Base-by-base conservation (phyloP, 23 tunicate species). In the Diplosoma virens region DNA sequence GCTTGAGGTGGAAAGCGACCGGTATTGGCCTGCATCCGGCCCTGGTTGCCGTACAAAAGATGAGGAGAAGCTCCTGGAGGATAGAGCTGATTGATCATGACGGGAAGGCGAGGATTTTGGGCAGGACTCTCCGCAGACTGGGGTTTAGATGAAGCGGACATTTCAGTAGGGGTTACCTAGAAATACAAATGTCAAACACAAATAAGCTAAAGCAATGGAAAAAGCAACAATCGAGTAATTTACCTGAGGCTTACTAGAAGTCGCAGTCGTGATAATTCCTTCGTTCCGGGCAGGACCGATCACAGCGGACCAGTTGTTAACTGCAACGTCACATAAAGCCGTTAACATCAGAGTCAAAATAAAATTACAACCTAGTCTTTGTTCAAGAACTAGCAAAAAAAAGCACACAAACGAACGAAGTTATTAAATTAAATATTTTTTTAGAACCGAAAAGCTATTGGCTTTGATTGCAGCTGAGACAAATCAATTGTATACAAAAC, bases 211-310 rank as follows among this genome's bases (percentile, higher is more conserved):
- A 45, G 11, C 52, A 16, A 45, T 45, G 52, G 52, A 45, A 45
- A 45, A 45, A 45, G 16, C n/a, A n/a, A n/a, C n/a, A n/a, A n/a
- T n/a, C n/a, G n/a, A n/a, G n/a, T n/a, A n/a, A n/a, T n/a, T n/a
- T 52, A 81, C 87, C 81, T 82, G 87, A 18, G 87, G 87, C 59
- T 63, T 75, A 35, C 61, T 64, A 41, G 80, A 56, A 4, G 87
- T 63, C 16, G 80, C 53, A 1, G 87, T 82, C 3, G 87, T 82
- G 18, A 74, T 75, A 0, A 77, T 75, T 30, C 80, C 80, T 29
- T 82, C 81, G 27, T 32, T 73, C 5, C 67, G 74, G 9, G 47
- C 79, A 17, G 58, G 61, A 23, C 21, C 36, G 3, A 69, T 55
- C 21, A 58, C 76, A 0, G 66, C 25, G 2, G 87, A 82, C 87